A percentile compares a stretch with the other conserved stretches of the same genome.
Evolutionary conservation across 2,888 invertebrate genomes (phyloP).

Genomic region (Julus scandinavius): DNA sequence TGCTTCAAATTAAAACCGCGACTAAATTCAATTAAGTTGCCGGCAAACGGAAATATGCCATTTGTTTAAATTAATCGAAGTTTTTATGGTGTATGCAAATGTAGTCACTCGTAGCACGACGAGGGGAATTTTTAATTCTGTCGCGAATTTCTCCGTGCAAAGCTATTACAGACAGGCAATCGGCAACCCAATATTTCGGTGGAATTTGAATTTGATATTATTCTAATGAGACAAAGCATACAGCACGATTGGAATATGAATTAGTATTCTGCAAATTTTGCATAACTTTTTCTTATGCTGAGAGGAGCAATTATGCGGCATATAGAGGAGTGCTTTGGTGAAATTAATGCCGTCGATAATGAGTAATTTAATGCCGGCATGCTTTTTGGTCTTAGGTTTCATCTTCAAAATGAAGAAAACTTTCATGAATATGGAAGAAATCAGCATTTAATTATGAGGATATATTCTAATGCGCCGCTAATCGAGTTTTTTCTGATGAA

Average conservation of each 20-base stretch:
- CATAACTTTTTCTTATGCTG: not conserved
- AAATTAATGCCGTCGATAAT: not conserved
- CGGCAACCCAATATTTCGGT: not conserved
- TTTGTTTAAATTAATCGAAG: constrained; percentile 36
- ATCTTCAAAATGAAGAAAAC: not conserved
- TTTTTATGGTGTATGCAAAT: constrained; percentile 13
- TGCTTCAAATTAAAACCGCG: constrained; percentile 6
- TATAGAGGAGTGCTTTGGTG: not conserved
- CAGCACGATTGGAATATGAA: not conserved
- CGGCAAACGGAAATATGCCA: constrained; percentile 34
- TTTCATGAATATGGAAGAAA: not conserved
- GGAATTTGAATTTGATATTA: constrained; percentile 30
- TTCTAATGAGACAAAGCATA: not conserved
- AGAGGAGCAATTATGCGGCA: not conserved
- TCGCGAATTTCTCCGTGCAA: not conserved
- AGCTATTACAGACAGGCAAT: not conserved
- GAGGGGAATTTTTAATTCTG: constrained; percentile 15
- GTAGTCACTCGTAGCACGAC: not conserved
- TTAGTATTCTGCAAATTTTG: not conserved
- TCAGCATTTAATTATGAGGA: not conserved
- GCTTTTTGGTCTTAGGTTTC: not conserved
- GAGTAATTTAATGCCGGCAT: constrained; percentile 13
- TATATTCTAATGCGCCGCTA: too few relatives aligned
- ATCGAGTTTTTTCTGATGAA: too few relatives aligned
- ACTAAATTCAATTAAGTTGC: constrained; percentile 13